Conservation (phyloP, 2,797 vertebrate species). For the Scarus forsteni region DNA sequence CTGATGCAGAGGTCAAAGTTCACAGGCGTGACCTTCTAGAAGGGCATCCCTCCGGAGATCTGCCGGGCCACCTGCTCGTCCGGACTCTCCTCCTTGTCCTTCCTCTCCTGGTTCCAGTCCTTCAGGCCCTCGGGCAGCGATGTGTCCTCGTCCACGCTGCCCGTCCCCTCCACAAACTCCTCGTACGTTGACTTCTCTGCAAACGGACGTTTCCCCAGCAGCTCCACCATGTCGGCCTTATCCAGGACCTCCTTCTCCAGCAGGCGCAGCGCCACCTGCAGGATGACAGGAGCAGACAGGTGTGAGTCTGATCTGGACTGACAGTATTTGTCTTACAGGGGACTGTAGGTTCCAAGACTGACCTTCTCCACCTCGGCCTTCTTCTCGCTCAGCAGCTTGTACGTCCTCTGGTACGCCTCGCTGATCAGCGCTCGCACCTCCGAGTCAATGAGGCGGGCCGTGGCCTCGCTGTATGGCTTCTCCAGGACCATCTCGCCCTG, state of each 20-base stretch:
- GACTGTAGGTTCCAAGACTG: background rate
- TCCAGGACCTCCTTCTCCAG: constrained; percentile 96
- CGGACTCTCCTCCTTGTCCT: constrained; percentile 85
- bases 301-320: no score
- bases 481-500: constrained; percentile 96
- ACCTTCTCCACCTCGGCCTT: constrained; percentile 93
- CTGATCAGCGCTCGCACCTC: constrained; percentile 91
- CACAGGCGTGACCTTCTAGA: constrained; percentile 72
- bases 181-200: constrained; percentile 96
- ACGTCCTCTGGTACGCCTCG: constrained; percentile 88
- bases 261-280: constrained; percentile 92
- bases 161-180: constrained; percentile 97
- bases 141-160: constrained; percentile 94
- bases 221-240: constrained; percentile 94
- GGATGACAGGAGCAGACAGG: background rate
- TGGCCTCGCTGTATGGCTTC: constrained; percentile 97
- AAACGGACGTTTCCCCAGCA: constrained; percentile 92
- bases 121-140: constrained; percentile 94
- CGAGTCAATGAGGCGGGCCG: constrained; percentile 92
- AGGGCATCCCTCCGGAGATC: constrained; percentile 86
- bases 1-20: no score
- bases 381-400: constrained; percentile 87
- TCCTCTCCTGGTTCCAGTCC: constrained; percentile 94
- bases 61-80: constrained; percentile 88
- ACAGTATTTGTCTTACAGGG: no score